phyloP scores from a whole-genome alignment of 2,888 invertebrate genomes.

The Troides aeacus region DNA sequence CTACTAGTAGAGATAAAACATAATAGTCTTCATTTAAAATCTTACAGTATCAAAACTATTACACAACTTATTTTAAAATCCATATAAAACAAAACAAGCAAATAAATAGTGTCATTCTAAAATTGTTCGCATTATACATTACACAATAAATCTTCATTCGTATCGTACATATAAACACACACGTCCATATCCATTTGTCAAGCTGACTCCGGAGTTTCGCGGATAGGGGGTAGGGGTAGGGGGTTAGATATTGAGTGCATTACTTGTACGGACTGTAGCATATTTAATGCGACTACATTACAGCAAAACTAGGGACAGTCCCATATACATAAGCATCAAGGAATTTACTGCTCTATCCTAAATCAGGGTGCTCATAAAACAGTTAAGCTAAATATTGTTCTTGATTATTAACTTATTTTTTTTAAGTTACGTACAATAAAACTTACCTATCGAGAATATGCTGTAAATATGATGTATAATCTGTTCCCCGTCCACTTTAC shows the following conservation, averaged over 20 bases:
- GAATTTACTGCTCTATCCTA: too few species aligned
- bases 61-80: too few species aligned
- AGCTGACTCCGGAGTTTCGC: conserved; percentile 20
- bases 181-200: conserved; percentile 28
- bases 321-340: not conserved
- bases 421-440: too few species aligned
- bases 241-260: conserved; percentile 21
- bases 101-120: not conserved
- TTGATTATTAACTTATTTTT: too few species aligned
- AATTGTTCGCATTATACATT: conserved; percentile 5
- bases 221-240: not conserved
- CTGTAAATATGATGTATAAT: too few species aligned
- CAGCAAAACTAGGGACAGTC: not conserved
- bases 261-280: conserved; percentile 21
- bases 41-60: too few species aligned
- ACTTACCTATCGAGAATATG: too few species aligned
- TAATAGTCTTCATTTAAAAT: too few species aligned
- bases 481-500: too few species aligned
- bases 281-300: not conserved
- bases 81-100: not conserved
- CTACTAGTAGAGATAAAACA: too few species aligned
- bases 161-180: conserved; percentile 21
- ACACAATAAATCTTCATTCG: conserved; percentile 17
- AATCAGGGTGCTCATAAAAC: too few species aligned
- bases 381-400: too few species aligned